A percentile compares a stretch with the other conserved stretches of the same genome.
These are phyloP conservation scores for Felis catus DNA, from an alignment of 2,113 vertebrate species.

Conservation along the genomic window F.catus_Fca126_mat1.0 CM031419.1:22773501-22774000, in stretches of 20 bases:
- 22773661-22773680: background rate
- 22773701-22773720: background rate
- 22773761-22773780: background rate
- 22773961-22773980: background rate
- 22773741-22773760: background rate
- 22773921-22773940: too few relatives aligned
- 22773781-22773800: background rate
- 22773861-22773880: background rate
- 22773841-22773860: background rate
- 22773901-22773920: background rate
- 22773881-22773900: background rate
- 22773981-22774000: background rate
- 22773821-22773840: accelerated
- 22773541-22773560: background rate
- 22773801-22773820: too few relatives aligned
- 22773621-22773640: background rate
- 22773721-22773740: accelerated
- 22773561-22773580: background rate
- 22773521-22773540: background rate
- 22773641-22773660: background rate
- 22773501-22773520: background rate
- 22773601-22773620: background rate
- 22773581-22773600: background rate
- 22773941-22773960: background rate
- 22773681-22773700: background rate